Evolutionary conservation across 2,888 invertebrate genomes (phyloP).

Genomic region (Oligia strigilis): DNA sequence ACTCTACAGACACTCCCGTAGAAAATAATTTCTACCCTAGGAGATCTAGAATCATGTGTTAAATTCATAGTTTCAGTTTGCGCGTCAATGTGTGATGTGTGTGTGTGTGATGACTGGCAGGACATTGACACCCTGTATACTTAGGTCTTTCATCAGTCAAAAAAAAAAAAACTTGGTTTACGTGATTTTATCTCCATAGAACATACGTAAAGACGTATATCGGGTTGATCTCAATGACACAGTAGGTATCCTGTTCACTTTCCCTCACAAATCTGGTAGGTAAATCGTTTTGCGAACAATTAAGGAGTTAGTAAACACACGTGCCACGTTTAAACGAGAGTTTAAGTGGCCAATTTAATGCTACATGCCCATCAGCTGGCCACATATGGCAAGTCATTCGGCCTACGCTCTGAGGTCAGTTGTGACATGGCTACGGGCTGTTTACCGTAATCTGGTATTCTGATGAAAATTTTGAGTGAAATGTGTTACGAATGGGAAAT

Average conservation of each 20-base stretch:
- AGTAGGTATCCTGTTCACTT: constrained; percentile 55
- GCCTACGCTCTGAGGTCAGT: constrained; percentile 81
- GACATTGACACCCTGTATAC: no score
- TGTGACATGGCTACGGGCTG: constrained; percentile 57
- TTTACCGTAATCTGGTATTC: constrained; percentile 40
- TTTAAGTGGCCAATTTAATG: constrained; percentile 80
- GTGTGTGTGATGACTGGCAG: no score
- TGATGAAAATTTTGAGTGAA: constrained; percentile 8
- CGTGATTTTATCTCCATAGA: not conserved
- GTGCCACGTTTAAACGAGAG: constrained; percentile 67
- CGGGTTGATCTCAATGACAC: constrained; percentile 27
- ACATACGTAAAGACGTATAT: constrained; percentile 19
- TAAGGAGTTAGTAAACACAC: constrained; percentile 72
- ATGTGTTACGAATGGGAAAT: not conserved
- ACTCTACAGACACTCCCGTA: not conserved
- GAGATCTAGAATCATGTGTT: no score
- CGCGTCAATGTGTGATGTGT: no score
- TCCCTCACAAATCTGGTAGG: constrained; percentile 65
- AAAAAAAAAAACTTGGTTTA: not conserved
- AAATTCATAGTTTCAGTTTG: no score
- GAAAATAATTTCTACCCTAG: no score
- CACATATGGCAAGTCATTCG: constrained; percentile 81
- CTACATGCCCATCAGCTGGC: constrained; percentile 79
- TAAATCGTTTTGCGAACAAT: constrained; percentile 65
- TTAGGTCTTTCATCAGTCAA: not conserved